Base-by-base conservation (phyloP, 1,140 invertebrate species). In the Heliconius nattereri region DNA sequence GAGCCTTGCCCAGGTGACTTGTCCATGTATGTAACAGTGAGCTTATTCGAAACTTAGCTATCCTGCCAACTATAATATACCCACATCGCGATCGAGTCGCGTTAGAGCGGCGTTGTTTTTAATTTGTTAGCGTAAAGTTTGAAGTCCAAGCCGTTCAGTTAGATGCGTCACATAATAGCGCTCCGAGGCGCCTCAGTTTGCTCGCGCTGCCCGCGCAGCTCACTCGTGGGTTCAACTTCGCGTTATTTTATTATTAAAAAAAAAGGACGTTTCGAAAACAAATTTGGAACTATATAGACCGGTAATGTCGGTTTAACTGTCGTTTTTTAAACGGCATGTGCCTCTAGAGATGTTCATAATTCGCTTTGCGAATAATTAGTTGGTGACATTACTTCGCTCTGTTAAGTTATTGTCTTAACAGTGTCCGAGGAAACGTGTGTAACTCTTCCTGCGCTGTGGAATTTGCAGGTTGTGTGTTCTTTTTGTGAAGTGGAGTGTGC, bases 361-460 rank as follows among this genome's bases (percentile, higher is more conserved):
- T 92, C 90, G 90, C 89, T 86, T 87, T 92, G 92, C 90, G 88
- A 90, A 86, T 87, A 35, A 35, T 35, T 35, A 82, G 85, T 86
- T 87, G 87, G 86, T 87, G 88, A 88, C 83, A 88, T 90, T 90
- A 85, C 91, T 90, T 92, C 89, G 87, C 83, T 80, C 87, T 90
- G 89, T 92, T 93, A 91, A 87, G 89, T 82, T 89, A 80, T 80
- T 84, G 85, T 86, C 87, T 91, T 92, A 91, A 90, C 89, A 90
- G 88, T 90, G 87, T 92, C 89, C 92, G 91, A 94, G 89, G 90
- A 89, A 92, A 91, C 90, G 90, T 90, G 91, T 92, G 87, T 87
- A 87, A 89, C 87, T 90, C 89, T 90, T 90, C 87, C 85, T 87
- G 88, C 89, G 88, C 84, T 87, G 85, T 89, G 91, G 83, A 87